These are phyloP conservation scores for Ictalurus punctatus DNA, from an alignment of 2,113 vertebrate genomes.

Conservation along the genomic window DNA sequence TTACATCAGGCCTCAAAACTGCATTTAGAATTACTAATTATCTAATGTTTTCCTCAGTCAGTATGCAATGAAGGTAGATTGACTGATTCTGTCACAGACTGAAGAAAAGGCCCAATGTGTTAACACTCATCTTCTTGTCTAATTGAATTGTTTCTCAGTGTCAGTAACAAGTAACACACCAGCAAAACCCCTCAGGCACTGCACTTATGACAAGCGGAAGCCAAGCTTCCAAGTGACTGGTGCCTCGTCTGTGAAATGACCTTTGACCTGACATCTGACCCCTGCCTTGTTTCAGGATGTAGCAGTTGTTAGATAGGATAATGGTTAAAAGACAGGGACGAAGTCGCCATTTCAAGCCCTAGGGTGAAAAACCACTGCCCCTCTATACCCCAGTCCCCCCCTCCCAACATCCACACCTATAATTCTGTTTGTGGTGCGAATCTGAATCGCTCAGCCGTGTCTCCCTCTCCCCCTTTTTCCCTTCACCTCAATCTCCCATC, in stretches of 20 bases:
- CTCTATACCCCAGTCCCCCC: neutral
- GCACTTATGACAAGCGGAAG: conserved; percentile 33
- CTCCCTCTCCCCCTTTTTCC: conserved; percentile 23
- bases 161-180: conserved; percentile 3
- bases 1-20: conserved; percentile 15
- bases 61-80: conserved; percentile 64
- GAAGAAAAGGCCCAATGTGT: conserved; percentile 12
- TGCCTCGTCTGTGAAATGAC: conserved; percentile 44
- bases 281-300: conserved; percentile 60
- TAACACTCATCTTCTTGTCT: conserved; percentile 9
- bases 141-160: neutral
- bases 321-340: conserved; percentile 57
- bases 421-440: conserved; percentile 41
- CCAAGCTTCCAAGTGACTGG: conserved; percentile 54
- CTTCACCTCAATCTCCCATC: conserved; percentile 50
- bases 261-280: conserved; percentile 65
- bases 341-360: conserved; percentile 34
- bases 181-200: conserved; percentile 25
- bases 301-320: conserved; percentile 63
- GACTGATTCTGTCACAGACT: conserved; percentile 34
- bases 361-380: conserved; percentile 19
- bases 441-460: conserved; percentile 52
- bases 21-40: conserved; percentile 57
- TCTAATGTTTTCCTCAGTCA: conserved; percentile 59
- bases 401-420: neutral